A percentile compares a stretch with the other conserved stretches of the same genome.
phyloP scores from a whole-genome alignment of 2,888 invertebrate species.

The Drosophila demipolita region DNA sequence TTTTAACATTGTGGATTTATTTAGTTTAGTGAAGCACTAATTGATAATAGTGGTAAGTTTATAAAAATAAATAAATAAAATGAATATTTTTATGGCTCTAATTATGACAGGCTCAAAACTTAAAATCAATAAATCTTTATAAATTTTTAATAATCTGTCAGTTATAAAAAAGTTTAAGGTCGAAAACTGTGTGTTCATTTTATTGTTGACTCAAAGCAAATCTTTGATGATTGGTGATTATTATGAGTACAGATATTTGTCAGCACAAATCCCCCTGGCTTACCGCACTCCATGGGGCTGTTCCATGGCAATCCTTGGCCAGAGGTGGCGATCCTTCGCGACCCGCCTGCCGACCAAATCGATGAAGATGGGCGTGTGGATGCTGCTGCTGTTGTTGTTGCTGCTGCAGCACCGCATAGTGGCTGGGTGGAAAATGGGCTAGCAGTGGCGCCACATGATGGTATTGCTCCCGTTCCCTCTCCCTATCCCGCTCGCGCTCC shows the following conservation, averaged over 20 bases:
- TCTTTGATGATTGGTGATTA: neutral
- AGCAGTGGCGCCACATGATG: slow-evolving; percentile 63
- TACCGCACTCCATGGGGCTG: slow-evolving; percentile 49
- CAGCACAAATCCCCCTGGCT: slow-evolving; percentile 6
- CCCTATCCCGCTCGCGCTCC: slow-evolving; percentile 53
- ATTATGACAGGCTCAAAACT: neutral
- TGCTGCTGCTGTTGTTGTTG: slow-evolving; percentile 45
- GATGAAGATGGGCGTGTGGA: slow-evolving; percentile 58
- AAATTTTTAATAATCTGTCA: neutral
- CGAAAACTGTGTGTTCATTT: neutral
- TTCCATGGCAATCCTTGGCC: slow-evolving; percentile 39
- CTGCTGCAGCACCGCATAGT: slow-evolving; percentile 70
- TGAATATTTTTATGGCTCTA: neutral
- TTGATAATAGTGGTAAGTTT: neutral
- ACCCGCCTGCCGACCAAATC: slow-evolving; percentile 44
- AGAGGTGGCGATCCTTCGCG: slow-evolving; percentile 50
- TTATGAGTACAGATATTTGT: neutral
- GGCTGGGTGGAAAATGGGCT: slow-evolving; percentile 70
- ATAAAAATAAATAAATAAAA: neutral
- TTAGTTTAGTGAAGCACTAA: neutral
- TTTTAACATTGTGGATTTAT: neutral
- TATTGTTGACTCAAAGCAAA: neutral
- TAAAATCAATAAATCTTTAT: neutral
- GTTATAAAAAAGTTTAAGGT: neutral
- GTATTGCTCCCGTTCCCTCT: slow-evolving; percentile 55